Evolutionary conservation across 2,888 invertebrate genomes (phyloP).

Genomic region (Lottia gigantea): DNA sequence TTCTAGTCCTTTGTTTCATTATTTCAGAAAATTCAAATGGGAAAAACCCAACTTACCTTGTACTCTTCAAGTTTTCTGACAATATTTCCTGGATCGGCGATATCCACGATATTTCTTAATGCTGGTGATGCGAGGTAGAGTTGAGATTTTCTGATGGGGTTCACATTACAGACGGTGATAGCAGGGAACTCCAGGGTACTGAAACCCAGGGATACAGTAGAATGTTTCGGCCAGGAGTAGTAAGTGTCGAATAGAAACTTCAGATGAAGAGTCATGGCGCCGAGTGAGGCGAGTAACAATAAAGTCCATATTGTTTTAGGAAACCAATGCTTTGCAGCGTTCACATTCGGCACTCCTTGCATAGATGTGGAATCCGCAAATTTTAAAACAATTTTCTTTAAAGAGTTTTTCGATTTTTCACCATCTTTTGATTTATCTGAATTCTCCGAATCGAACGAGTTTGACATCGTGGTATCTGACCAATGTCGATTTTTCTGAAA

Average conservation of each 20-base stretch:
- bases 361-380: conserved; percentile 31
- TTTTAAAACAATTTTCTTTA: background rate
- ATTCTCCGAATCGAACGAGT: background rate
- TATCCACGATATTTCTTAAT: conserved; percentile 4
- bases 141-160: conserved; percentile 26
- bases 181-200: conserved; percentile 26
- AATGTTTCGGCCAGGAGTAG: conserved; percentile 16
- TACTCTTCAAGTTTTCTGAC: background rate
- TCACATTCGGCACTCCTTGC: conserved; percentile 28
- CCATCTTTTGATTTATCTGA: background rate
- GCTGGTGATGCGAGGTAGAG: background rate
- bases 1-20: too few species aligned
- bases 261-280: conserved; percentile 19
- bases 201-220: conserved; percentile 27
- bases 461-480: background rate
- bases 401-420: background rate
- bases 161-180: conserved; percentile 34
- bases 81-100: background rate
- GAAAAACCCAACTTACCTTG: too few species aligned
- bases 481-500: background rate
- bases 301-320: conserved; percentile 24
- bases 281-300: conserved; percentile 25
- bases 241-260: conserved; percentile 19
- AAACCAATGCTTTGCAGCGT: conserved; percentile 21
- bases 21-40: too few species aligned